Conservation (phyloP, 2,888 invertebrate species). For the Agrilus biguttatus region DNA sequence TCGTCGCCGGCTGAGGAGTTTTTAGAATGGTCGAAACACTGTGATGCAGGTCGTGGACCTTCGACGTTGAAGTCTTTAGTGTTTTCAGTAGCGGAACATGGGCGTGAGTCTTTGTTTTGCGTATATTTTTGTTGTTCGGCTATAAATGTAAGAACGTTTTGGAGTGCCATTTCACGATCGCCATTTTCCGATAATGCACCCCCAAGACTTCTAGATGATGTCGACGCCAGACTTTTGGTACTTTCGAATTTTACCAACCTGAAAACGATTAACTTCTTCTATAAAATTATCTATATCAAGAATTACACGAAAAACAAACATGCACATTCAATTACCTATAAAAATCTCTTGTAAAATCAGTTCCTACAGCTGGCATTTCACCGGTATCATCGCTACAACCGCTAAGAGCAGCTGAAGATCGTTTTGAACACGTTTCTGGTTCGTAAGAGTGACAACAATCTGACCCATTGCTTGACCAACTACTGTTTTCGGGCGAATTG, state of each 20-base stretch:
- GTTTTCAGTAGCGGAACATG: conserved; percentile 33
- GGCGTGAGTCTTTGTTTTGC: conserved; percentile 40
- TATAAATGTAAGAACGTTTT: conserved; percentile 60
- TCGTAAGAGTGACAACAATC: conserved; percentile 32
- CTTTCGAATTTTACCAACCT: conserved; percentile 69
- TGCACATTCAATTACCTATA: conserved; percentile 30
- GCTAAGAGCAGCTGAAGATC: conserved; percentile 54
- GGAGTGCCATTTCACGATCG: conserved; percentile 54
- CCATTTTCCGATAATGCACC: conserved; percentile 39
- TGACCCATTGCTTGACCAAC: conserved; percentile 37
- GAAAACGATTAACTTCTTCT: conserved; percentile 7
- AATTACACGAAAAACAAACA: neutral
- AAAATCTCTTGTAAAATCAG: conserved; percentile 67
- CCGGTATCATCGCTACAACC: conserved; percentile 47
- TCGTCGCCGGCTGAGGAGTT: conserved; percentile 20
- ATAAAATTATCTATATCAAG: neutral
- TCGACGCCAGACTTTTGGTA: conserved; percentile 63
- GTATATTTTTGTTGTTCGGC: conserved; percentile 64
- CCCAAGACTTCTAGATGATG: conserved; percentile 52
- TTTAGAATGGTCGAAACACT: conserved; percentile 21
- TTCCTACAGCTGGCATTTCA: conserved; percentile 51
- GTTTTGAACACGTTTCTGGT: conserved; percentile 46
- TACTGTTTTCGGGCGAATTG: conserved; percentile 44
- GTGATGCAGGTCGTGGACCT: conserved; percentile 39
- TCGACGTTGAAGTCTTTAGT: conserved; percentile 38